Evolutionary conservation across 2,113 vertebrate species (phyloP), one percentile per base, ranked within the genome.

Genomic region (Erinaceus europaeus): DNA sequence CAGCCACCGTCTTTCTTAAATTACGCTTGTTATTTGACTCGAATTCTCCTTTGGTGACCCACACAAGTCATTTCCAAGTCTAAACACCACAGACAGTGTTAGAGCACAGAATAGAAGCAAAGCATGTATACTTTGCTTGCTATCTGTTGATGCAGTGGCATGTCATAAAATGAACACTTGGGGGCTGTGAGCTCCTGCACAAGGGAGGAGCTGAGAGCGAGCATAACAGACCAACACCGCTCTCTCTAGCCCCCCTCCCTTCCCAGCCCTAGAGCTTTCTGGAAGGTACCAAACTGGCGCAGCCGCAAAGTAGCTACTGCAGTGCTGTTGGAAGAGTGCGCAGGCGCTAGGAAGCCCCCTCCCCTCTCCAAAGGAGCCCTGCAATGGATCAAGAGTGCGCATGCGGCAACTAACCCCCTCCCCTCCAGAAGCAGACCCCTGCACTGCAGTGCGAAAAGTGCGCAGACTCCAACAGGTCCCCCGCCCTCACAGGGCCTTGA

Each of bases 231-330:
- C 23, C 36, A 6, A 34, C 23, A 12, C 4, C 21, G n/a, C 9
- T 36, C 29, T 17, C 40, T 6, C 5, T 2, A 61, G 17, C 12
- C 6, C 48, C 34, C 20, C 20, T 11, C 44, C 48, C 23, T 13
- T 12, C 83, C 44, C 89, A 69, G 46, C 52, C 86, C 61, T 93
- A 5, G 71, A 78, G 86, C 79, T 62, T 95, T 95, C 92, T 94
- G 77, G 94, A 95, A 95, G 79, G 61, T 88, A 76, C 79, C 86
- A 91, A 61, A 68, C 44, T 8, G 17, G 93, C 92, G 92, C 93
- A 94, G 94, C 46, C 90, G 68, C 88, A 91, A 23, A 90, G 15
- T 20, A 27, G 6, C 3, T 12, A 27, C 92, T 42, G 94, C 93
- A 94, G 77, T 93, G 94, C 94, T 68, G 78, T 23, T 65, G 12